A percentile compares a stretch with the other conserved stretches of the same genome.
phyloP scores from a whole-genome alignment of 2,888 invertebrate species.

The Pammene fasciana region DNA sequence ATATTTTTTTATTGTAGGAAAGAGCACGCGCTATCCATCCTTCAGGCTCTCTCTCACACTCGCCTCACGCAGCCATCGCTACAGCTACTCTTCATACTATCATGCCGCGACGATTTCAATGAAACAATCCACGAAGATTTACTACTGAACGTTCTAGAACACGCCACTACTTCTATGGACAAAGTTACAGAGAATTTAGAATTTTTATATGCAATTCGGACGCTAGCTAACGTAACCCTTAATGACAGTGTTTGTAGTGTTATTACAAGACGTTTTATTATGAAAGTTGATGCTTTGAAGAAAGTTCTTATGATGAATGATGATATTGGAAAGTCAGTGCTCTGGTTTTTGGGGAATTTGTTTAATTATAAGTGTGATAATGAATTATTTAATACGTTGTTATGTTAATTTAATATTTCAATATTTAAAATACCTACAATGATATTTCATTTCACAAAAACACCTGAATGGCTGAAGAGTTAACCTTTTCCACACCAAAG shows the following conservation, averaged over 20 bases:
- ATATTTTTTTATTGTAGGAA: conserved; percentile 58
- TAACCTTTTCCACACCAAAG: no score
- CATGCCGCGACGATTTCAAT: conserved; percentile 63
- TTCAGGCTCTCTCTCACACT: conserved; percentile 49
- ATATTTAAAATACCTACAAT: no score
- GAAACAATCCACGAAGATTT: conserved; percentile 49
- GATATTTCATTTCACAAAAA: no score
- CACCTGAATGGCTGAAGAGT: no score
- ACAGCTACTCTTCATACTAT: conserved; percentile 62
- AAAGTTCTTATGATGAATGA: conserved; percentile 49
- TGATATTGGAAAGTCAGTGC: conserved; percentile 48
- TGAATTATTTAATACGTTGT: conserved; percentile 51
- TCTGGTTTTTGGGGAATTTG: conserved; percentile 71
- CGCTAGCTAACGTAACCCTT: conserved; percentile 60
- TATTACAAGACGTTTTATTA: conserved; percentile 52
- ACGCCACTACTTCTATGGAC: conserved; percentile 48
- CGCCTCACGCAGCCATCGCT: conserved; percentile 48
- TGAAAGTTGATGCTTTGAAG: conserved; percentile 48
- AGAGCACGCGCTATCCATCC: conserved; percentile 55
- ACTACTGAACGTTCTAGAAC: conserved; percentile 50
- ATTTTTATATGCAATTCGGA: conserved; percentile 58
- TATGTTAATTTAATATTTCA: conserved; percentile 40
- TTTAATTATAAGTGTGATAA: conserved; percentile 53
- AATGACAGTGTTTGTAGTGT: conserved; percentile 47
- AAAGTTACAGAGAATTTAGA: conserved; percentile 46